These are phyloP conservation scores for Centrocercus urophasianus DNA, from an alignment of 2,113 vertebrate genomes.

Conservation along the genomic window DNA sequence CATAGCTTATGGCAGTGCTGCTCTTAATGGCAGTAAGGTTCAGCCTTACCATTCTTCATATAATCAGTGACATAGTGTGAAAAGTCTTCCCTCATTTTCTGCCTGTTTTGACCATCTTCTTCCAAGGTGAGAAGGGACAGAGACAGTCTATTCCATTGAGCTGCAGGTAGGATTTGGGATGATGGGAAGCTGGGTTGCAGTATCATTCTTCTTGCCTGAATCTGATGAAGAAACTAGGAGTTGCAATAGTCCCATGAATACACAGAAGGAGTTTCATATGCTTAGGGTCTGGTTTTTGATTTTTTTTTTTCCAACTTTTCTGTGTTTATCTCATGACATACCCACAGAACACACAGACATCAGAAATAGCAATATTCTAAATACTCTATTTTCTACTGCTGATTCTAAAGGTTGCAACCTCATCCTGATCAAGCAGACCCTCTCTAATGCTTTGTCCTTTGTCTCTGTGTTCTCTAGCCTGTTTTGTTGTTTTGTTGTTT, in stretches of 20 bases:
- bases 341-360: fast-evolving
- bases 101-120: neutral
- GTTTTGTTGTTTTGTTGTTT: neutral
- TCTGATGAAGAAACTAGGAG: neutral
- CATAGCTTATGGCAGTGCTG: neutral
- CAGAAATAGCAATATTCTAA: fast-evolving
- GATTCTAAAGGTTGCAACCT: neutral
- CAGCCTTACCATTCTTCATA: neutral
- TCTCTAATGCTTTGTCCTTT: neutral
- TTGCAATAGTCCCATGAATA: neutral
- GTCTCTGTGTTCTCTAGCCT: neutral
- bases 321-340: neutral
- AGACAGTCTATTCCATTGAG: neutral
- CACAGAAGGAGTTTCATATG: neutral
- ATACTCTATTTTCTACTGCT: neutral
- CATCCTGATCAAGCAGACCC: neutral
- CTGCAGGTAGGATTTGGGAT: neutral
- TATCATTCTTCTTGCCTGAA: neutral
- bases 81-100: neutral
- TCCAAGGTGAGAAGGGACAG: neutral
- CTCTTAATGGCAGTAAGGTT: neutral
- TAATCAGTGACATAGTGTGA: neutral
- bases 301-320: neutral
- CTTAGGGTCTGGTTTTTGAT: neutral
- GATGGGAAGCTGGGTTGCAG: neutral